Percentiles rank a stretch among this genome's conserved stretches.
These are phyloP conservation scores for Paradoxurus hermaphroditus DNA, from an alignment of 2,113 vertebrate species.

Conservation along the genomic window DNA sequence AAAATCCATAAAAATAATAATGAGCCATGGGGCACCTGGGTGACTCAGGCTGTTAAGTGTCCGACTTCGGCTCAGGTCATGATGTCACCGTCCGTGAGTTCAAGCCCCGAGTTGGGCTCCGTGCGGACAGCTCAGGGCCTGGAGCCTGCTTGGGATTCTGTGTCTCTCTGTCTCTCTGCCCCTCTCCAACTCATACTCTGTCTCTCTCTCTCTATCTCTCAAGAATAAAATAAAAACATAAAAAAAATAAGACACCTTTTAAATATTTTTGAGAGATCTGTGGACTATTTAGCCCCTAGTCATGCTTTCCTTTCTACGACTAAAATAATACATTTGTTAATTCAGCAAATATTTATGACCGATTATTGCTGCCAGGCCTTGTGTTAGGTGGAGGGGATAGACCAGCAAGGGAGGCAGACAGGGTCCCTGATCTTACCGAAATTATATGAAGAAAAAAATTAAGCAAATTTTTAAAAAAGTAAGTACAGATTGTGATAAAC, in stretches of 20 bases:
- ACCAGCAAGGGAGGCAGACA: not conserved
- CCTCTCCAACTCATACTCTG: no score
- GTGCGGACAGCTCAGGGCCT: no score
- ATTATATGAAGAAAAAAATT: not conserved
- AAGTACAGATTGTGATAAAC: not conserved
- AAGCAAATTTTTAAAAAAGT: not conserved
- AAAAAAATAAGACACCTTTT: not conserved
- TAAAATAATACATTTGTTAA: slow-evolving; percentile 4
- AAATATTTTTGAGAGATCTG: not conserved
- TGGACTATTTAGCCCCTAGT: not conserved
- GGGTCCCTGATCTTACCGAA: not conserved
- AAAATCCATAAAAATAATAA: not conserved
- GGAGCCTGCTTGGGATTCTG: no score
- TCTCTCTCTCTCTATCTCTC: no score
- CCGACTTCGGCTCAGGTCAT: no score
- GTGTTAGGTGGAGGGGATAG: not conserved
- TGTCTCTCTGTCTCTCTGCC: no score
- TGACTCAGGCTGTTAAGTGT: no score
- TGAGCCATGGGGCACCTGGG: not conserved
- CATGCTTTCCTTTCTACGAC: not conserved
- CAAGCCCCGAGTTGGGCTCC: no score
- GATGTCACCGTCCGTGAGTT: no score
- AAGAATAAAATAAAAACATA: no score
- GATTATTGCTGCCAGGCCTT: not conserved
- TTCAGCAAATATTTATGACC: not conserved